Conservation (phyloP, 2,797 vertebrate species). For the Crocodylus rhombifer region DNA sequence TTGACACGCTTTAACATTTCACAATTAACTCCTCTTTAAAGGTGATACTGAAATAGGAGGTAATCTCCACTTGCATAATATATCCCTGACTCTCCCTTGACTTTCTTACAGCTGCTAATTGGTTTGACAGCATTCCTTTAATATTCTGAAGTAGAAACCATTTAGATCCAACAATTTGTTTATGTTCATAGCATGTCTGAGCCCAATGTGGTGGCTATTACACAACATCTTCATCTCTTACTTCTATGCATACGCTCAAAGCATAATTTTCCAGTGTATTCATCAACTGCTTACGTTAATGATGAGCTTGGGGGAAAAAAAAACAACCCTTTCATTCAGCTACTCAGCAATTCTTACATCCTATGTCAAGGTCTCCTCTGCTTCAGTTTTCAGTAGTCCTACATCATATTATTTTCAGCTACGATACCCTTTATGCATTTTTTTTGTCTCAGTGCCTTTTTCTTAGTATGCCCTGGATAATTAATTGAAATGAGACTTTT, state of each 20-base stretch:
- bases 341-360: slow-evolving; percentile 28
- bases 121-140: slow-evolving; percentile 13
- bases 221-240: slow-evolving; percentile 11
- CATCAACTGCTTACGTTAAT: slow-evolving; percentile 36
- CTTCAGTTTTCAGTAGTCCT: slow-evolving; percentile 34
- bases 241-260: not conserved
- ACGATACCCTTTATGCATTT: slow-evolving; percentile 29
- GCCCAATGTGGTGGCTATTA: not conserved
- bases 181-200: not conserved
- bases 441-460: slow-evolving; percentile 42
- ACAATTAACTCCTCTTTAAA: not conserved
- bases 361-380: slow-evolving; percentile 37
- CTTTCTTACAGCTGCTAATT: slow-evolving; percentile 16
- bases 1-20: not conserved
- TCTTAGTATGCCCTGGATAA: slow-evolving; percentile 14
- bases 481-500: not conserved
- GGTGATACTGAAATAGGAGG: slow-evolving; percentile 1
- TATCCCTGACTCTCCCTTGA: not conserved
- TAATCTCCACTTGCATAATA: not conserved
- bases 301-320: slow-evolving; percentile 10
- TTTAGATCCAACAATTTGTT: not conserved
- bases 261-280: slow-evolving; percentile 12
- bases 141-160: not conserved
- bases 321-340: not conserved
- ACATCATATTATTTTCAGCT: slow-evolving; percentile 24